Conservation (phyloP, 1,140 invertebrate species). For the Trachymyrmex cornetzi region DNA sequence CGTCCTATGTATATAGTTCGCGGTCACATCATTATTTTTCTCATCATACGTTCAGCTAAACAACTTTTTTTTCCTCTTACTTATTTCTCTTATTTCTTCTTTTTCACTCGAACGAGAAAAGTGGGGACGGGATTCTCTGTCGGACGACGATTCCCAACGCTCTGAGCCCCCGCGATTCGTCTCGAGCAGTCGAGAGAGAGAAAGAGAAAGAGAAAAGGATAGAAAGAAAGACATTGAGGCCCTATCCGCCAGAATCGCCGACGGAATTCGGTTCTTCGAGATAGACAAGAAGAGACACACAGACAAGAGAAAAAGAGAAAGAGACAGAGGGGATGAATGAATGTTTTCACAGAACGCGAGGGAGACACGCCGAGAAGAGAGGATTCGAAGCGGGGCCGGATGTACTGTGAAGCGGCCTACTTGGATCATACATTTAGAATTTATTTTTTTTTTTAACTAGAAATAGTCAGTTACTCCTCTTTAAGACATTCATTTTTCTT, state of each 20-base stretch:
- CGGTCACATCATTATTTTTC: slow-evolving; percentile 38
- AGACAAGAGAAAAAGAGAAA: slow-evolving; percentile 40
- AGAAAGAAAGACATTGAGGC: neutral
- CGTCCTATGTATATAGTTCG: slow-evolving; percentile 13
- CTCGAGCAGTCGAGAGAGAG: slow-evolving; percentile 47
- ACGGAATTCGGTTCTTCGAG: slow-evolving; percentile 4
- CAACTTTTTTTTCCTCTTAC: slow-evolving; percentile 10
- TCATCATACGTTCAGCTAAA: slow-evolving; percentile 7
- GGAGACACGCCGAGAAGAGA: slow-evolving; percentile 50
- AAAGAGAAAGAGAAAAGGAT: neutral
- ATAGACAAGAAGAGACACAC: slow-evolving; percentile 1
- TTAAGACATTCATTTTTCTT: neutral
- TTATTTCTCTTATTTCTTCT: slow-evolving; percentile 16
- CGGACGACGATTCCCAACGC: slow-evolving; percentile 56
- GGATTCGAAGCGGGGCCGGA: slow-evolving; percentile 40
- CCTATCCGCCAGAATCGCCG: neutral
- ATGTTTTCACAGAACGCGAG: slow-evolving; percentile 10
- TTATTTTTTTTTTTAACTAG: neutral
- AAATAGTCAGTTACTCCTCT: neutral
- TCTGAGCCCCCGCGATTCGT: slow-evolving; percentile 56
- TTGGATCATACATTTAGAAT: neutral
- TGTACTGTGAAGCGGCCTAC: neutral
- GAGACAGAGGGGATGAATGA: slow-evolving; percentile 35
- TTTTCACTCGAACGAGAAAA: slow-evolving; percentile 50
- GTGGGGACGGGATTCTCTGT: slow-evolving; percentile 51